Evolutionary conservation across 1,140 invertebrate species (phyloP), one percentile per base, ranked within the genome.

Genomic region (Chironomus tepperi): DNA sequence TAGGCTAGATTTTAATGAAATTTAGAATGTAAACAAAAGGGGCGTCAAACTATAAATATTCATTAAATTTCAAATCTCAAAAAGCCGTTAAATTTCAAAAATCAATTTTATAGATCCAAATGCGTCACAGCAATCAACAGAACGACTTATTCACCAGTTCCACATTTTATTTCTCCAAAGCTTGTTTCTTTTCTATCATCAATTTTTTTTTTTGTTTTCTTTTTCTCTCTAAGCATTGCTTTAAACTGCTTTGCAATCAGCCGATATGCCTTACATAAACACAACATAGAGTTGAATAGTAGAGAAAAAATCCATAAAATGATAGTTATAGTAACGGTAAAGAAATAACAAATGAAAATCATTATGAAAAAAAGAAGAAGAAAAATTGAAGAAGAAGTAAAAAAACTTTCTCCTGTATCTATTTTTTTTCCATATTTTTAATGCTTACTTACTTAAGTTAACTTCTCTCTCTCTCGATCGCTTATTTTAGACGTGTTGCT

Each of bases 341-440:
- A 70, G 65, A 70, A 70, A 70, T 70, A 70, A 70, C 65, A 70
- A 57, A 70, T 21, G 65, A 70, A 70, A 70, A 70, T 70, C 65
- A 21, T 70, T 70, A 70, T 70, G 16, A 70, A 57, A 10, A 12
- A 12, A n/a, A 57, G n/a, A n/a, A 12, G n/a, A 57, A 57, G 47
- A 57, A 57, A 57, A 57, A 57, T 10, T 12, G n/a, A 57, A 12
- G 47, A 57, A 70, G 19, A 70, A 70, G 19, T 21, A 70, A 70
- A 67, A 70, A 70, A 70, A 70, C 65, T 70, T 70, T 70, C 65
- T 70, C 65, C 65, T 70, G 16, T 70, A 70, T 70, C 19, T 70
- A 18, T 70, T 19, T 67, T 67, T 67, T 18, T 16, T 67, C 7
- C 18, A 12, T 67, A 12, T 67, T 67, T 70, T 70, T 21, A 16